A percentile compares a stretch with the other conserved stretches of the same genome.
phyloP scores from a whole-genome alignment of 2,797 vertebrate genomes.

The Notoglanidium macrostoma region DNA sequence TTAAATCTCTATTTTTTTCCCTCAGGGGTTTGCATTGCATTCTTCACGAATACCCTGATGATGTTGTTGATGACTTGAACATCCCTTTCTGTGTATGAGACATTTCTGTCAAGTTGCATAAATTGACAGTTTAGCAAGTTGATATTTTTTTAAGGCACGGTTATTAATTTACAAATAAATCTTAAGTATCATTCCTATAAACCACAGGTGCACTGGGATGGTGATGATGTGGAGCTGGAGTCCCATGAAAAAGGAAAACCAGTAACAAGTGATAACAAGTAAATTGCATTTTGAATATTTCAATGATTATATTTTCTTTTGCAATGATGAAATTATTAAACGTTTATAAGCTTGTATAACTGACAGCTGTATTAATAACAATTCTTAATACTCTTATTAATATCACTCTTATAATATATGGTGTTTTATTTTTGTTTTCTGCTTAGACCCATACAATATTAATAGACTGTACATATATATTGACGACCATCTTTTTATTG shows the following conservation, averaged over 20 bases:
- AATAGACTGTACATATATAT: no score
- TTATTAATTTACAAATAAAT: not conserved
- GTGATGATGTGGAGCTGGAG: constrained; percentile 64
- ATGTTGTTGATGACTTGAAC: constrained; percentile 76
- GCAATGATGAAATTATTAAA: not conserved
- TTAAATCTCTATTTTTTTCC: not conserved
- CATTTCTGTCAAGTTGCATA: not conserved
- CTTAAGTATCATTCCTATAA: not conserved
- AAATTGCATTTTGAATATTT: constrained; percentile 8
- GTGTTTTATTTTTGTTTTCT: not conserved
- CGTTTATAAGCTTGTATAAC: not conserved
- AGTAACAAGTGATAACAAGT: constrained; percentile 73
- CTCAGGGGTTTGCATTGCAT: constrained; percentile 83
- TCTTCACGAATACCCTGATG: constrained; percentile 76
- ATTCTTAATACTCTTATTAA: not conserved
- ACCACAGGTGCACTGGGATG: constrained; percentile 66
- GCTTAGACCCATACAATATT: not conserved
- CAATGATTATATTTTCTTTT: not conserved
- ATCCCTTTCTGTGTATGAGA: constrained; percentile 39
- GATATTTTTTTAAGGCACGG: not conserved
- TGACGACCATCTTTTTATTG: not conserved
- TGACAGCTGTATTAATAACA: not conserved
- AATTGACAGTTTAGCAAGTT: not conserved
- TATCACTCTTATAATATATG: not conserved
- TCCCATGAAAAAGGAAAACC: constrained; percentile 61